phyloP scores from a whole-genome alignment of 2,113 vertebrate genomes.

The Pantherophis guttatus region DNA sequence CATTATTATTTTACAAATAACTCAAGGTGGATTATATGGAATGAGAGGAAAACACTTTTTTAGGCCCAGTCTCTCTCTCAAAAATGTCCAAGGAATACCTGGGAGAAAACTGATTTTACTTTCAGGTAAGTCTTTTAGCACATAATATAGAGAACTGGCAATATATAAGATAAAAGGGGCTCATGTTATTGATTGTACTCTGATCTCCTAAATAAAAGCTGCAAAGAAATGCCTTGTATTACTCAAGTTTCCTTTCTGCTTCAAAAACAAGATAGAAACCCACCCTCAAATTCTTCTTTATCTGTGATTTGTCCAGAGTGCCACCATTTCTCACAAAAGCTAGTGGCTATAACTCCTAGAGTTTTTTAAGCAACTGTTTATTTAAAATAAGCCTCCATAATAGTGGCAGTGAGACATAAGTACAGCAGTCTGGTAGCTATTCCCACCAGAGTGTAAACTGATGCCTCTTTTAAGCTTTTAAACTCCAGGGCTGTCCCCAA shows the following conservation, averaged over 20 bases:
- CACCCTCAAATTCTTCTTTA: conserved; percentile 39
- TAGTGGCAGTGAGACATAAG: conserved; percentile 77
- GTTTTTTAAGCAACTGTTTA: conserved; percentile 69
- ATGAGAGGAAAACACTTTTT: neutral
- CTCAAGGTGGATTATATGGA: neutral
- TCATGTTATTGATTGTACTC: neutral
- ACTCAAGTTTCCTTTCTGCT: conserved; percentile 52
- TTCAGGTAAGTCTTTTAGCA: neutral
- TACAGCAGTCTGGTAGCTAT: conserved; percentile 73
- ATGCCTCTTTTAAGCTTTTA: conserved; percentile 84
- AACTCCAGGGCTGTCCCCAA: conserved; percentile 78
- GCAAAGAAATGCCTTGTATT: neutral
- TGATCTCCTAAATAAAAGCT: neutral
- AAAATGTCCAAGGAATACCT: neutral
- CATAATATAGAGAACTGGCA: too few species aligned
- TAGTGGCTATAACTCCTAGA: conserved; percentile 55
- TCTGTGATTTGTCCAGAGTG: conserved; percentile 57
- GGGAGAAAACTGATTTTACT: neutral
- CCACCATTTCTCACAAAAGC: conserved; percentile 65
- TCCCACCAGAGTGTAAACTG: conserved; percentile 88
- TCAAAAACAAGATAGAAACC: conserved; percentile 54
- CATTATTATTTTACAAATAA: neutral
- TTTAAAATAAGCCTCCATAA: conserved; percentile 79
- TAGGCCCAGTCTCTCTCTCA: neutral
- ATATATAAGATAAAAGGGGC: neutral